phyloP scores from a whole-genome alignment of 2,888 invertebrate species.

The Drosophila algonquin region DNA sequence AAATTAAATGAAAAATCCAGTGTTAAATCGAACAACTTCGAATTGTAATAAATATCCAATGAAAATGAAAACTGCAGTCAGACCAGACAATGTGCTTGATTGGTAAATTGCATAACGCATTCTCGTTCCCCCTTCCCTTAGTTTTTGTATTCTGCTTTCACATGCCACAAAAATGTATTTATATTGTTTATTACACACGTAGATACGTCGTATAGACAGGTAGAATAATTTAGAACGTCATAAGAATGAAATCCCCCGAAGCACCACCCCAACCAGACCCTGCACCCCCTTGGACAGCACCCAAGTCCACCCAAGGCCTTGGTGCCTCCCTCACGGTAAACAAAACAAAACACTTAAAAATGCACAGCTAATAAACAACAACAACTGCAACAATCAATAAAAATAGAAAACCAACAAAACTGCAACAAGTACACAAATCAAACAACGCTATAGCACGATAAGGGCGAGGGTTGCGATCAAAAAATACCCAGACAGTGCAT shows the following conservation, averaged over 20 bases:
- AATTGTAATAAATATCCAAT: too few species aligned
- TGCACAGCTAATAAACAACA: conserved; percentile 69
- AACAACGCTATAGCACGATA: neutral
- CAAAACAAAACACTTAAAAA: conserved; percentile 71
- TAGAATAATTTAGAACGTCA: conserved; percentile 39
- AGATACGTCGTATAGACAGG: conserved; percentile 16
- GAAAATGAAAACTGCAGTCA: too few species aligned
- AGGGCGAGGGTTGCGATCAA: neutral
- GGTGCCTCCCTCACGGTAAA: conserved; percentile 45
- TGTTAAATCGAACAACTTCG: too few species aligned
- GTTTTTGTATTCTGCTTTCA: too few species aligned
- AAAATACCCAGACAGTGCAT: neutral
- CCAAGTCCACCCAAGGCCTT: neutral
- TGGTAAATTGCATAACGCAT: too few species aligned
- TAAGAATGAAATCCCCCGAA: conserved; percentile 24
- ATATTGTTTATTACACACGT: conserved; percentile 18
- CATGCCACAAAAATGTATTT: conserved; percentile 10
- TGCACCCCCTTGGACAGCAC: neutral
- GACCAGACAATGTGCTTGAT: too few species aligned
- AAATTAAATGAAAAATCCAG: too few species aligned
- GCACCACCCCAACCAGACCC: neutral
- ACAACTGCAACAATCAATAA: conserved; percentile 31
- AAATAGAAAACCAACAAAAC: conserved; percentile 5
- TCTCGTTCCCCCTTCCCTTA: neutral
- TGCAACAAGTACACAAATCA: neutral